Evolutionary conservation across 2,888 invertebrate species (phyloP), one percentile per base, ranked within the genome.

Genomic region (Dascillus cervinus): DNA sequence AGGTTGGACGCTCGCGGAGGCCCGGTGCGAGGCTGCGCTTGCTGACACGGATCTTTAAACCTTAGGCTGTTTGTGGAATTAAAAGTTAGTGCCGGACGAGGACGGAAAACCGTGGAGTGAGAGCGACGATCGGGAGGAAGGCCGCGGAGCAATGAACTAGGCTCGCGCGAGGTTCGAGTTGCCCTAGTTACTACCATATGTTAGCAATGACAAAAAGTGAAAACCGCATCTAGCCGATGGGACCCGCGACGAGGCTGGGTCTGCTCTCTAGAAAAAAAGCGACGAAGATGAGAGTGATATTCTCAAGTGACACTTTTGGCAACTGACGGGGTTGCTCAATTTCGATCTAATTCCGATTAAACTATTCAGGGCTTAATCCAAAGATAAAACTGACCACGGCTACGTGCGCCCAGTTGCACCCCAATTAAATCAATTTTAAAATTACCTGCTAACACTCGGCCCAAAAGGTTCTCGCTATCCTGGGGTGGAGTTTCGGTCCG

Each of bases 71-170:
- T 47, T 51, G 45, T 53, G 44, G 51, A 52, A 53, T 54, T 52
- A 55, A 55, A 56, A 57, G 59, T 51, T 55, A 52, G 54, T 48
- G 58, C 46, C 34, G 33, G 46, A 52, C 49, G 47, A 47, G 43
- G 25, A 41, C 34, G 34, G 33, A 34, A 24, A 22, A 24, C 29
- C 38, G 33, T 44, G 49, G 47, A 51, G 32, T 42, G 47, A 41
- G 38, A 50, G 28, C 39, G 44, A 39, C 30, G 45, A 39, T 51
- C 50, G 60, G 58, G 62, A 63, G 67, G 71, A 72, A 71, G 72
- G 71, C 71, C 71, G 70, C 61, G 60, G 67, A 65, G 71, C 72
- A 73, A 73, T 67, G 73, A 70, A 72, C 73, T 72, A 68, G 66
- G 62, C 71, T 71, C 71, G 57, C 53, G 53, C 56, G 52, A 58